These are phyloP conservation scores for Episyrphus balteatus DNA, from an alignment of 1,140 invertebrate species.

Conservation along the genomic window DNA sequence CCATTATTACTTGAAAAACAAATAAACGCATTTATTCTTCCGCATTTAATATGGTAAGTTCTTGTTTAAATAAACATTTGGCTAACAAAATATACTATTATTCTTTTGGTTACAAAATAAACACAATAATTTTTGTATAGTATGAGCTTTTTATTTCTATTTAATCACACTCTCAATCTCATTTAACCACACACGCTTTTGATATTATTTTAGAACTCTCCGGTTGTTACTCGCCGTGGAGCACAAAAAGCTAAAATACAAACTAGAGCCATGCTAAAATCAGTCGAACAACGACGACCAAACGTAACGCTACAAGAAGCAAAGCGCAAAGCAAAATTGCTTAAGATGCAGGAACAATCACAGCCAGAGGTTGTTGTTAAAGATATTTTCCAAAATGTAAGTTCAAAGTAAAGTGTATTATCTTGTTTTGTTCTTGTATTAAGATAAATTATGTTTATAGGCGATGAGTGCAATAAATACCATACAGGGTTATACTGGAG, in stretches of 20 bases:
- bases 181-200: neutral
- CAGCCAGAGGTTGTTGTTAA: conserved; percentile 36
- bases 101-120: neutral
- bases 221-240: conserved; percentile 44
- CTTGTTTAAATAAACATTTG: conserved; percentile 1
- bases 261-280: conserved; percentile 45
- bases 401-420: neutral
- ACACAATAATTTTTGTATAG: neutral
- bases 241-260: conserved; percentile 50
- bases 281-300: conserved; percentile 34
- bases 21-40: too few species aligned
- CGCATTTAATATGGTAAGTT: neutral
- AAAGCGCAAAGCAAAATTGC: conserved; percentile 44
- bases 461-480: conserved; percentile 51
- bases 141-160: neutral
- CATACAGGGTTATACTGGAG: conserved; percentile 52
- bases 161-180: neutral
- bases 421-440: too few species aligned
- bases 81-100: neutral
- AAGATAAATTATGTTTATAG: too few species aligned
- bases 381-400: conserved; percentile 49
- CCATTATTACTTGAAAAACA: too few species aligned
- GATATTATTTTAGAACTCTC: conserved; percentile 20
- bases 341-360: conserved; percentile 35
- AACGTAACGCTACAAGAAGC: conserved; percentile 43